Base-by-base conservation (phyloP, 2,113 vertebrate genomes). In the Cryptotis parvus region DNA sequence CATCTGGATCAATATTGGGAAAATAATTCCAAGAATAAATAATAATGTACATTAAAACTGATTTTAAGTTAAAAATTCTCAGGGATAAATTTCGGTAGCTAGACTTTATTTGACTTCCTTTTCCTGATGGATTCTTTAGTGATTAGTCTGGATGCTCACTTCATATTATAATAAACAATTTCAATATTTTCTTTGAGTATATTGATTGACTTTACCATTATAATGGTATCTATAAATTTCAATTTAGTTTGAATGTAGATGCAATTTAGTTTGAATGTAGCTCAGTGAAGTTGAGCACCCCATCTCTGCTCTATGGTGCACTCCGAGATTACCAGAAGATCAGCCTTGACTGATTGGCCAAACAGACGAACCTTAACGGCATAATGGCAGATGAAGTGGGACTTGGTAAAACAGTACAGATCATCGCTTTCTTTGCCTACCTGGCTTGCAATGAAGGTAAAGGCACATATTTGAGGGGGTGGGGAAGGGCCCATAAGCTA, bases 321-420 rank as follows among this genome's bases (percentile, higher is more conserved):
- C 97, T 99, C 83, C 96, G 98, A 85, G 98, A 98, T 35, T 99
- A 99, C 93, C 99, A 99, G 97, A 98, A 98, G 94, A 98, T 98
- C 4, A 98, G 98, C 22, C 97, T 99, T 27, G 98, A 99, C 96
- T 99, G 99, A 98, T 94, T 99, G 96, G 98, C 97, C 74, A 99
- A 98, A 55, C 97, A 98, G 85, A 98, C 98, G 95, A 98, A 97
- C 83, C 98, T 99, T 87, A 99, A 98, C 43, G 98, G 98, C 58
- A 98, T 99, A 68, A 95, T 99, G 77, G 99, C 98, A 3, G 99
- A 99, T 58, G 99, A 99, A 94, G 97, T 98, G 0, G 98, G 98
- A 6, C 96, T 97, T 24, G 99, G 99, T 24, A 99, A 99, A 92
- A 99, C 98, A 0, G 98, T 99, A 16, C 99, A 99, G 96, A 98